phyloP scores from a whole-genome alignment of 2,797 vertebrate genomes.

The Poecilia gillii region DNA sequence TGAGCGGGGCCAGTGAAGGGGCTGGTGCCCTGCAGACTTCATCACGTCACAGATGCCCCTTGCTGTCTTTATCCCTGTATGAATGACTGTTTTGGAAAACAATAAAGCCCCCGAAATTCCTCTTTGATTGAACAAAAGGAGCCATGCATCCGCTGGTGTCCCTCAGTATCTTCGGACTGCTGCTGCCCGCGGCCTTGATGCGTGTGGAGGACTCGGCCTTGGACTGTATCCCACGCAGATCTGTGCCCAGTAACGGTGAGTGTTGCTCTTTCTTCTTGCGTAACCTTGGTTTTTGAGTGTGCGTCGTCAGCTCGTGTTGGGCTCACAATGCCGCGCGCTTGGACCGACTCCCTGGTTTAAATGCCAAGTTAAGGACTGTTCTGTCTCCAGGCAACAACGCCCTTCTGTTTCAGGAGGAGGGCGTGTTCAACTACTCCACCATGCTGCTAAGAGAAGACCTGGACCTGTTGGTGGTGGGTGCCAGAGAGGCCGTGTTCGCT shows the following conservation, averaged over 20 bases:
- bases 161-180: constrained; percentile 66
- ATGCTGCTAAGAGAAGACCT: constrained; percentile 81
- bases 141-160: constrained; percentile 65
- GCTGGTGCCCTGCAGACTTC: constrained; percentile 60
- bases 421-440: constrained; percentile 79
- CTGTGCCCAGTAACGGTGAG: constrained; percentile 77
- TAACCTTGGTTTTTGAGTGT: constrained; percentile 12
- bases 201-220: constrained; percentile 44
- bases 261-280: constrained; percentile 28
- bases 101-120: constrained; percentile 52
- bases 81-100: constrained; percentile 59
- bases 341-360: background rate
- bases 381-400: constrained; percentile 64
- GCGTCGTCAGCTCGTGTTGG: background rate
- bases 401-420: constrained; percentile 69
- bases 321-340: background rate
- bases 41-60: constrained; percentile 63
- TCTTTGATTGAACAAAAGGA: constrained; percentile 52
- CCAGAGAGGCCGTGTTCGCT: constrained; percentile 81
- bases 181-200: constrained; percentile 59
- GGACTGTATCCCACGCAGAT: constrained; percentile 74
- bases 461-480: constrained; percentile 77
- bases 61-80: constrained; percentile 49
- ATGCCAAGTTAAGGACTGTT: constrained; percentile 17
- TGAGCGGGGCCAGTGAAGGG: constrained; percentile 73